A percentile compares a stretch with the other conserved stretches of the same genome.
These are phyloP conservation scores for Engystomops pustulosus DNA, from an alignment of 2,113 vertebrate genomes.

Conservation along the genomic window DNA sequence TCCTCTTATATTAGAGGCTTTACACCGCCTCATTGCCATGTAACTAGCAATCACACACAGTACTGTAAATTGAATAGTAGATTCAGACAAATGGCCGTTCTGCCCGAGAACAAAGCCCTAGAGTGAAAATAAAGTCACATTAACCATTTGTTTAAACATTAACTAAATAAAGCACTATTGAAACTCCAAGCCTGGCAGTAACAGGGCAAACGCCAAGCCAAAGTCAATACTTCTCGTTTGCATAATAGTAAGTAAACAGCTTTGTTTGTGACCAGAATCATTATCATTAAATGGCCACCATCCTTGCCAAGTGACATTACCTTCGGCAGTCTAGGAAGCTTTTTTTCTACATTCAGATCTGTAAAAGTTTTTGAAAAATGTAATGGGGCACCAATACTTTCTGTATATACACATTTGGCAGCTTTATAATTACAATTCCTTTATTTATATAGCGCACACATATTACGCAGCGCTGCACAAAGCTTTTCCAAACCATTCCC, in stretches of 20 bases:
- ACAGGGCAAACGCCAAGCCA: neutral
- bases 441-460: too few species aligned
- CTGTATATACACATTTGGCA: too few species aligned
- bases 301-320: neutral
- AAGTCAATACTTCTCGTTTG: constrained; percentile 16
- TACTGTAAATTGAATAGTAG: neutral
- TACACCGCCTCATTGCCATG: neutral
- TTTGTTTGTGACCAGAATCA: neutral
- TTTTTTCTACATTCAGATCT: neutral
- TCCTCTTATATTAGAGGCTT: constrained; percentile 26
- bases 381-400: neutral
- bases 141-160: constrained; percentile 31
- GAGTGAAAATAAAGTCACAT: neutral
- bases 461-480: too few species aligned
- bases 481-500: too few species aligned
- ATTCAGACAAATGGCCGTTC: neutral
- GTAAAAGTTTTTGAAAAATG: neutral
- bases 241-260: constrained; percentile 12
- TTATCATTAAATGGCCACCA: neutral
- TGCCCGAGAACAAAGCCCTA: neutral
- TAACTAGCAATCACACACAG: neutral
- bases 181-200: neutral
- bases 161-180: constrained; percentile 34
- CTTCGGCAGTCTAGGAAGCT: neutral
- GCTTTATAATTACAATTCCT: too few species aligned